Conservation (phyloP, 2,113 vertebrate genomes). For the Halcyon malimbica region DNA sequence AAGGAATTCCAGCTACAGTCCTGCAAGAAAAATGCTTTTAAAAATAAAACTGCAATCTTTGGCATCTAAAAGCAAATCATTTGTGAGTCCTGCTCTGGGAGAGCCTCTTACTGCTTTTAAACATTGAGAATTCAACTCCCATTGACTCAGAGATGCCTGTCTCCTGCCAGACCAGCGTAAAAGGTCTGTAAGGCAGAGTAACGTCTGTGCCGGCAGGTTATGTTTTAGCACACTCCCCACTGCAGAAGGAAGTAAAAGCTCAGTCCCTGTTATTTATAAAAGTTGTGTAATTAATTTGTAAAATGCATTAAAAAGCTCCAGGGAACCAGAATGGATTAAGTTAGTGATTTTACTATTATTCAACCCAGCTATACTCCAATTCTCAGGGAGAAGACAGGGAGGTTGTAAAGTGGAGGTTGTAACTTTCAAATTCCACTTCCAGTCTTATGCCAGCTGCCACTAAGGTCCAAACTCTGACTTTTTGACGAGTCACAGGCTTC, state of each 20-base stretch:
- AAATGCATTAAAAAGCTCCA: neutral
- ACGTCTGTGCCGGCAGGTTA: fast-evolving
- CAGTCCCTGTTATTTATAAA: neutral
- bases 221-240: neutral
- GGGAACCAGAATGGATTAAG: neutral
- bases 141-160: neutral
- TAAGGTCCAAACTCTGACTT: neutral
- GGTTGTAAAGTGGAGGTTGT: neutral
- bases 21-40: neutral
- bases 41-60: neutral
- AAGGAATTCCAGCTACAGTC: neutral
- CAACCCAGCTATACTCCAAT: neutral
- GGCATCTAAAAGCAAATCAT: neutral
- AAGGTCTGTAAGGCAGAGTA: neutral
- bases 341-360: neutral
- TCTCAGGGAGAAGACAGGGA: neutral
- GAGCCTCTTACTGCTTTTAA: neutral
- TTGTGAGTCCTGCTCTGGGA: neutral
- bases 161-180: neutral
- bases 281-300: constrained; percentile 5
- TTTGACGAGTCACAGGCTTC: neutral
- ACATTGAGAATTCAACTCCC: neutral
- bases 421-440: neutral
- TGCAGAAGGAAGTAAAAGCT: neutral
- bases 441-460: neutral